These are phyloP conservation scores for Octodon degus DNA, from an alignment of 2,113 vertebrate genomes.

Conservation along the genomic window DNA sequence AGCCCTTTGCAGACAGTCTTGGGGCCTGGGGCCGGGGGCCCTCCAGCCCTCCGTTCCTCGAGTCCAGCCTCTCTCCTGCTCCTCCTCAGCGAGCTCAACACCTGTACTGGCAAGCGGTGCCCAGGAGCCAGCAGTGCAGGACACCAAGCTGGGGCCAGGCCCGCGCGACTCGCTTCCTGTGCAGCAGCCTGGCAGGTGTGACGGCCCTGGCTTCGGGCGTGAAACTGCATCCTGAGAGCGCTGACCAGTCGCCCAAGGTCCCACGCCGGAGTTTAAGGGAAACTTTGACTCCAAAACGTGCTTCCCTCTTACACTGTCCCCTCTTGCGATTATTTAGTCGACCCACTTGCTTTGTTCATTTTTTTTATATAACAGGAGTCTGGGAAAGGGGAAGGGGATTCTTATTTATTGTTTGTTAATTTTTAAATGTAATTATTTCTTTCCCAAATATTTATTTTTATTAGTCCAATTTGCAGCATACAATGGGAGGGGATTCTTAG, in stretches of 20 bases:
- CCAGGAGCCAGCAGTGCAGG: neutral
- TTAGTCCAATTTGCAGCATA: neutral
- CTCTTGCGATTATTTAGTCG: neutral
- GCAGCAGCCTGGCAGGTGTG: neutral
- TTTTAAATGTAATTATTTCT: neutral
- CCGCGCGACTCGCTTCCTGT: neutral
- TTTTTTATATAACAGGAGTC: neutral
- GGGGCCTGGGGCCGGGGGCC: neutral
- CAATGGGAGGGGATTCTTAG: neutral
- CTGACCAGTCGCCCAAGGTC: neutral
- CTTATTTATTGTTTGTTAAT: neutral
- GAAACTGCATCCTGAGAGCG: neutral
- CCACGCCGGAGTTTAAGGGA: neutral
- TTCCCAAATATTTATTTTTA: neutral
- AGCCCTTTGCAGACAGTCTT: constrained; percentile 1
- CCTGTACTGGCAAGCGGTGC: neutral
- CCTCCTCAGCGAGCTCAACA: neutral
- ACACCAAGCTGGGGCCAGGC: neutral
- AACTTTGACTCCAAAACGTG: neutral
- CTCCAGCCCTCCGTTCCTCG: neutral
- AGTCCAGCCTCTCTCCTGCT: neutral
- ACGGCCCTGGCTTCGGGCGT: neutral
- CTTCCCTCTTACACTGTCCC: neutral
- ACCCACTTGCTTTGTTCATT: neutral
- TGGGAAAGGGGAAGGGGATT: neutral